Evolutionary conservation across 2,797 vertebrate species (phyloP), one percentile per base, ranked within the genome.

Genomic region (Phyllotis vaccarum): DNA sequence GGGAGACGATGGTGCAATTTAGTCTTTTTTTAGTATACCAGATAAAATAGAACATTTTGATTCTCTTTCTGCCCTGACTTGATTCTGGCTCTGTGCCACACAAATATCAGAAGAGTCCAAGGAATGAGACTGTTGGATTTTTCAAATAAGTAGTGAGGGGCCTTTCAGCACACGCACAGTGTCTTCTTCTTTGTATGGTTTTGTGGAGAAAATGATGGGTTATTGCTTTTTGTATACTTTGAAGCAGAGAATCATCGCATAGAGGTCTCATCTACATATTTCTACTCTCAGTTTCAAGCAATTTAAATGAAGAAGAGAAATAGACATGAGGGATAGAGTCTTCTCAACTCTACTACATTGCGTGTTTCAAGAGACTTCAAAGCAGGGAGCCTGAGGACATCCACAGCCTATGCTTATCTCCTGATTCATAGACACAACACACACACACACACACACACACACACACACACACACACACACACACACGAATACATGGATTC

Each of bases 371-470:
- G 72, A 60, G 31, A 87, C 22, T 37, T 79, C 17, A 85, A 62
- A 86, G 40, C 31, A 66, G 40, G 27, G 49, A 56, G 43, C 54
- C 43, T 24, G 66, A 89, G 92, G 87, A 60, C 75, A 93, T 92
- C 83, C 70, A 78, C 78, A 94, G 96, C 86, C 70, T 34, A 13
- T 92, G 87, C 93, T 86, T 94, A 54, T 83, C 66, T 95, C n/a
- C 62, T 97, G 93, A 98, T 91, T 97, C 97, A 97, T 88, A 80
- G 81, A 21, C 37, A 46, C 89, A 80, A 27, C 54, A 79, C 88
- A 64, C 46, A 49, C 9, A 9, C 46, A 9, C 46, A 49, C 46
- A 49, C 9, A 64, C 46, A 49, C 9, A 9, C 46, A 9, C 46
- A 49, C 46, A 49, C 9, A 21, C 37, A 46, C 89, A 80, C n/a